Evolutionary conservation across 2,888 invertebrate genomes (phyloP), one percentile per base, ranked within the genome.

Genomic region (Tetanocera ferruginea): DNA sequence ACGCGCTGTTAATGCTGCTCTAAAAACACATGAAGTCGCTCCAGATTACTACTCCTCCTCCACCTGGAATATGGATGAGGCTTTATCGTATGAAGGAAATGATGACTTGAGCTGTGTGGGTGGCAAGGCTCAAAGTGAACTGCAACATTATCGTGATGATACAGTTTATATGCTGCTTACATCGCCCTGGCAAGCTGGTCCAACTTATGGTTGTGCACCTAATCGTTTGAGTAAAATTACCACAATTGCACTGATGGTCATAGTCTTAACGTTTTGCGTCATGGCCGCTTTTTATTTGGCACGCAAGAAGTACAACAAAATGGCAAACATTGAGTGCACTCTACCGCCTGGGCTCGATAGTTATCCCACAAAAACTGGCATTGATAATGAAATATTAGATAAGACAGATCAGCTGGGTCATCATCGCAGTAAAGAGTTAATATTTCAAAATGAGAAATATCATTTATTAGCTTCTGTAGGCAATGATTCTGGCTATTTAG

Each of bases 1-100:
- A 23, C 85, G 89, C 1, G 89, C 90, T 2, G 87, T 90, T 0
- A 90, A 90, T 79, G 86, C 82, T 1, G 88, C 81, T 64, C 67
- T 11, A 17, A 71, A 64, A 31, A 62, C 62, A 17, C 66, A 80
- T 8, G 81, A 82, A 76, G 69, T 67, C 0, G 28, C 55, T 3
- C 11, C 66, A 77, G 71, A 19, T 34, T 31, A 23, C n/a, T n/a
- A 31, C 17, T 19, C 37, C 25, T 67, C 52, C 6, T 37, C n/a
- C 37, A 71, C 51, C 55, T 66, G 23, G 28, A 31, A 64, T 25
- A 55, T 31, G 14, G 43, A 6, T 1, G 9, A 64, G n/a, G 52
- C 71, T 70, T 23, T 31, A 66, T 23, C 82, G 76, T 78, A 79
- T 71, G 34, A 76, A 74, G 66, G 28, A 28, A 79, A 77, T 67